phyloP scores from a whole-genome alignment of 1,140 invertebrate genomes.

The Aphidius ervi region DNA sequence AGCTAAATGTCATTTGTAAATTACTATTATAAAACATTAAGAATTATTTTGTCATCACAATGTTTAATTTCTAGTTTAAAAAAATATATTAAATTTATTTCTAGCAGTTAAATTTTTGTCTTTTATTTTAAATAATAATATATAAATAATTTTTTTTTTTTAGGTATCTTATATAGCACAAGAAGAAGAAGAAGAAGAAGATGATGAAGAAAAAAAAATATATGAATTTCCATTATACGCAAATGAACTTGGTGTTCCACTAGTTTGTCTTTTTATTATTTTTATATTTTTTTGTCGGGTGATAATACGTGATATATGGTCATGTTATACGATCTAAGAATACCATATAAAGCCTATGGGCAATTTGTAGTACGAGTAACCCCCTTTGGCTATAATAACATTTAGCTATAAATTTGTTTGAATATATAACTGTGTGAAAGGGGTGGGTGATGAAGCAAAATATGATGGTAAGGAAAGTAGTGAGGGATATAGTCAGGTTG shows the following conservation, averaged over 20 bases:
- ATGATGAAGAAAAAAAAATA: not conserved
- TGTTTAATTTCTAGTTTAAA: no score
- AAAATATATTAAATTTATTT: no score
- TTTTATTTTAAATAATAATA: no score
- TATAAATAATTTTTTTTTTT: no score
- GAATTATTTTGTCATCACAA: no score
- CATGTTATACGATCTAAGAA: constrained; percentile 29
- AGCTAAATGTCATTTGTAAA: no score
- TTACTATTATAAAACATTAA: no score
- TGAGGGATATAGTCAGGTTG: not conserved
- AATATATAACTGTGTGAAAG: constrained; percentile 20
- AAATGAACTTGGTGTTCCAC: not conserved
- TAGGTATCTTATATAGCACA: no score
- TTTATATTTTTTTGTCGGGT: constrained; percentile 12
- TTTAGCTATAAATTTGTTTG: constrained; percentile 28
- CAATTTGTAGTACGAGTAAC: constrained; percentile 30
- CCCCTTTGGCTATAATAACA: constrained; percentile 27
- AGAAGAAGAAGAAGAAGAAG: no score
- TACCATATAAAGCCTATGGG: constrained; percentile 29
- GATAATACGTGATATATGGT: constrained; percentile 28
- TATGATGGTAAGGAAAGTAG: not conserved
- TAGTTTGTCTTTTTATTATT: not conserved
- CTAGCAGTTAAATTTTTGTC: no score
- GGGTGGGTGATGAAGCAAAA: constrained; percentile 10
- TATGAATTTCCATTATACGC: not conserved